Evolutionary conservation across 2,113 vertebrate species (phyloP), one percentile per base, ranked within the genome.

Genomic region (Pluvialis apricaria): DNA sequence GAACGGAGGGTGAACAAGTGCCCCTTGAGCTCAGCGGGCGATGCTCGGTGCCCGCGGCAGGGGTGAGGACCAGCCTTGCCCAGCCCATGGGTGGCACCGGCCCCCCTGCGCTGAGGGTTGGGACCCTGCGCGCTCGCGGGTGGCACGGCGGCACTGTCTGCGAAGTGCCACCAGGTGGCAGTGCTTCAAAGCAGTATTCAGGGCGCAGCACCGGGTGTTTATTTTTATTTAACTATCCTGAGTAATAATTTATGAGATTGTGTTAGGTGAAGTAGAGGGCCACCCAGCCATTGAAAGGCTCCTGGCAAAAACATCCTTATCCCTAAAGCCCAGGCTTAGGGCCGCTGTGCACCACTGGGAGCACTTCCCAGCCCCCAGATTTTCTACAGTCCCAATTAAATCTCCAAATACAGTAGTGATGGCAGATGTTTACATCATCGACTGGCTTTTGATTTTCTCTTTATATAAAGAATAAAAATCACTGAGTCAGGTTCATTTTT

Each of bases 1-100:
- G 80, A 44, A 5, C 1, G 58, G 25, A 15, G 14, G 6, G 29
- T 2, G 45, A 28, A 10, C 0, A 11, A 4, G 8, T 1, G 0
- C 15, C 5, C 24, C 5, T 6, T 0, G 65, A 44, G 36, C n/a
- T 51, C 19, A 5, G 69, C 1, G 18, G 64, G 62, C 3, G 4
- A 1, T 3, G 64, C 72, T 13, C 0, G 28, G n/a, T 54, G 5
- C 49, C 49, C 20, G 8, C 4, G 4, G 80, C 21, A 6, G 36
- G 20, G 52, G 36, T 4, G 38, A 34, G 86, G 77, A 3, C 38
- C 61, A 7, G 25, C 1, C 15, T 5, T 3, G 71, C 71, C 52
- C 38, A 25, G 54, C 16, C 52, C 62, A 9, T 1, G 0, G 52
- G 26, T 20, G 65, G 58, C 65, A 19, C 29, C 4, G 73, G 26